Conservation (phyloP, 64 coral and sea anemone species). For the Montipora sp. region DNA sequence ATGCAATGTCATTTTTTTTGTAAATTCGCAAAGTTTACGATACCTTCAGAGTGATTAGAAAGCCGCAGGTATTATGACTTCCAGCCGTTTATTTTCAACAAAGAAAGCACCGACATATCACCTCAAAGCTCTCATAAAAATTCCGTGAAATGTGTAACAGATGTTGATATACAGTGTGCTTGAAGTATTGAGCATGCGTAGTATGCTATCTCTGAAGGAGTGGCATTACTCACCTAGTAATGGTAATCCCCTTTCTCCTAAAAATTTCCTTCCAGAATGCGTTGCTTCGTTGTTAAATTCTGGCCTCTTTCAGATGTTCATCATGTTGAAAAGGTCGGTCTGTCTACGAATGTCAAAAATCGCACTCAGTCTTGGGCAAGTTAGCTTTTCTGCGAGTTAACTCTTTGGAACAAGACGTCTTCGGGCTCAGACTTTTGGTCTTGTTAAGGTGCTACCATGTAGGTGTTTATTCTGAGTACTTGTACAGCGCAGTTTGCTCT, state of each 20-base stretch:
- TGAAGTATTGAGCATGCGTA: conserved; percentile 10
- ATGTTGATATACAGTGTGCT: not conserved
- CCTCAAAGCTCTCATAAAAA: conserved; percentile 16
- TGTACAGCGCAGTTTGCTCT: too few species aligned
- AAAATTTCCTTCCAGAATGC: not conserved
- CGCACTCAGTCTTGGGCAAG: too few species aligned
- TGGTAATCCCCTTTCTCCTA: not conserved
- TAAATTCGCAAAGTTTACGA: conserved; percentile 14
- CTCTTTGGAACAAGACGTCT: too few species aligned
- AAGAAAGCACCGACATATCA: conserved; percentile 41
- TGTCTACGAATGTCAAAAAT: too few species aligned
- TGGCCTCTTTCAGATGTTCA: too few species aligned
- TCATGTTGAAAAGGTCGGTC: too few species aligned
- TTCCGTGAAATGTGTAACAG: conserved; percentile 29
- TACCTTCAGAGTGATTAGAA: conserved; percentile 39
- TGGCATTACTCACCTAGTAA: not conserved
- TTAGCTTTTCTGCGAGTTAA: too few species aligned
- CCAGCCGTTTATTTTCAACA: conserved; percentile 43
- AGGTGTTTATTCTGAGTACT: too few species aligned
- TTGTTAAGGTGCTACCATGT: too few species aligned
- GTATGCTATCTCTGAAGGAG: not conserved
- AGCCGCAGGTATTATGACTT: conserved; percentile 36
- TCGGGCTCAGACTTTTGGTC: too few species aligned
- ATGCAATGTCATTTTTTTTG: not conserved
- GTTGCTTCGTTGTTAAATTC: not conserved